Base-by-base conservation (phyloP, 2,113 vertebrate species). In the Eira barbara region DNA sequence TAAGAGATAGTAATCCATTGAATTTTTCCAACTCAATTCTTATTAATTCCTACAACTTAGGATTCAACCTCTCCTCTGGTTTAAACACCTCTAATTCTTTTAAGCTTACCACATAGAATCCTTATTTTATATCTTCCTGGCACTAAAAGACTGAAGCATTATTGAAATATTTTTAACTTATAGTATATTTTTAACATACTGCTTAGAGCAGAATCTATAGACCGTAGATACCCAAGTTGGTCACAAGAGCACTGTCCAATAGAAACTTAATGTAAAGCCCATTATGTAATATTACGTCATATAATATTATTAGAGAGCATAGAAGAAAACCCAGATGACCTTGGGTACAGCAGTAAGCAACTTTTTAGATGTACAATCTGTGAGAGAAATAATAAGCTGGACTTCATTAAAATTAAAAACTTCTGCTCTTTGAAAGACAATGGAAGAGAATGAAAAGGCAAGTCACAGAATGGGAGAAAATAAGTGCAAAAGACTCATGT, bases 371-470 rank as follows among this genome's bases (percentile, higher is more conserved):
- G 42, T 42, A 89, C 3, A 2, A 67, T 59, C 91, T 36, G 89
- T 83, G 47, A 96, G 47, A 83, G 45, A 83, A 93, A 76, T 65
- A 89, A 69, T 83, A 47, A 34, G 36, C 47, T 27, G 71, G 57
- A 76, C 57, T 92, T 92, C 67, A 67, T 83, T 82, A 92, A 74
- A 81, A 92, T 88, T 92, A 92, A 92, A 91, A 81, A 63, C 36
- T 67, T 47, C 47, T 88, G 84, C 36, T 76, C 34, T 78, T 7
- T 93, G 69, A 76, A 89, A 67, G 59, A 42, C 27, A 76, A 93
- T 47, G 25, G 39, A 59, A 83, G 42, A 49, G 36, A 96, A 89
- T 84, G 29, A 59, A 7, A 93, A 93, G 76, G 74, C 45, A 76
- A 83, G 55, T 21, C 27, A 87, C 55, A 93, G 67, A 45, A 15